Evolutionary conservation across 1,140 invertebrate genomes (phyloP).

Genomic region (Drosophila subpulchrella): DNA sequence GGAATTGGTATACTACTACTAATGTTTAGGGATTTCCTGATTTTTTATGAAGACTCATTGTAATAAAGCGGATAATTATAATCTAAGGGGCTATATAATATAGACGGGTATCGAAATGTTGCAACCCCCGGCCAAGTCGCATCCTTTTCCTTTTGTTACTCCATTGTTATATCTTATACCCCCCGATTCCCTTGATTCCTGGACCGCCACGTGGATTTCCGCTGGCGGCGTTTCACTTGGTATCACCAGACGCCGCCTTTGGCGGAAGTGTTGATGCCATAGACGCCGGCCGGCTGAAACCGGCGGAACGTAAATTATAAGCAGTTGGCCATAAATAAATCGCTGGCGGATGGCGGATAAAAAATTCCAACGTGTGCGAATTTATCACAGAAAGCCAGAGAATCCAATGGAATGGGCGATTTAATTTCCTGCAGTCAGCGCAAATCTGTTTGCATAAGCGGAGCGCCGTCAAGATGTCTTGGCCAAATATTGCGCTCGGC

Average conservation of each 20-base stretch:
- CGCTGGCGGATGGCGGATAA: constrained; percentile 23
- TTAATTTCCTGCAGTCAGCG: constrained; percentile 61
- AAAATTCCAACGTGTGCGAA: constrained; percentile 21
- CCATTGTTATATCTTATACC: constrained; percentile 8
- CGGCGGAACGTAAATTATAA: constrained; percentile 57
- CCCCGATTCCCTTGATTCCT: constrained; percentile 44
- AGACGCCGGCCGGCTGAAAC: constrained; percentile 56
- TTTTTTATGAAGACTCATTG: too few species aligned
- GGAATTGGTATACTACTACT: too few species aligned
- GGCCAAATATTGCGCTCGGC: constrained; percentile 43
- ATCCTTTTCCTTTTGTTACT: constrained; percentile 23
- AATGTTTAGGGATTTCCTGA: too few species aligned
- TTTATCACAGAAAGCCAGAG: not conserved
- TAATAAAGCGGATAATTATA: not conserved
- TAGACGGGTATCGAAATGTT: constrained; percentile 21
- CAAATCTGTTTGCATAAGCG: constrained; percentile 59
- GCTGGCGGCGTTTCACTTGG: constrained; percentile 66
- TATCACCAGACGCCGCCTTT: constrained; percentile 56
- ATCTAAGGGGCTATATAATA: not conserved
- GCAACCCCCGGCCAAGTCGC: not conserved
- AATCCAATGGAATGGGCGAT: constrained; percentile 16
- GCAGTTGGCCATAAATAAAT: constrained; percentile 47
- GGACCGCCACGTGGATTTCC: constrained; percentile 70
- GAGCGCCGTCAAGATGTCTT: constrained; percentile 37
- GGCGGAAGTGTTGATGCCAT: constrained; percentile 69